Evolutionary conservation across 2,113 vertebrate genomes (phyloP).

Genomic region (Gambusia holbrooki): DNA sequence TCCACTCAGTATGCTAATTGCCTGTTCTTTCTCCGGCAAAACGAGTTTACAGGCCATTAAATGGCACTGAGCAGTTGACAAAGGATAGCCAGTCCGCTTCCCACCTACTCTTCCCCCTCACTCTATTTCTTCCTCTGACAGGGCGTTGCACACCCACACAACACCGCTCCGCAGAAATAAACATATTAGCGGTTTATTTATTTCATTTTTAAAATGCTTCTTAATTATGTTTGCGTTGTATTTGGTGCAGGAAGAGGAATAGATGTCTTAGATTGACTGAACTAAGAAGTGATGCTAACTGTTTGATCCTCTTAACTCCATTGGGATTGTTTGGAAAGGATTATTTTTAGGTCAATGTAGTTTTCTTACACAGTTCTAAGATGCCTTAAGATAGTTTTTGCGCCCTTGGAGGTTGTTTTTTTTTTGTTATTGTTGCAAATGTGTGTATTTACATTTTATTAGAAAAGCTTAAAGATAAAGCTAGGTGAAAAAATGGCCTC

Average conservation of each 20-base stretch:
- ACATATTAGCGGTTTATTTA: not conserved
- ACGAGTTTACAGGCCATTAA: slow-evolving; percentile 79
- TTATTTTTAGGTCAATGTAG: not conserved
- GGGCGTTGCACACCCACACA: slow-evolving; percentile 59
- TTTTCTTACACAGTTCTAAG: slow-evolving; percentile 13
- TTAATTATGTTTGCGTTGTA: slow-evolving; percentile 15
- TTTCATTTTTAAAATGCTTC: not conserved
- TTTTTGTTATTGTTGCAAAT: too few relatives aligned
- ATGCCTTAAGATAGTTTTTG: not conserved
- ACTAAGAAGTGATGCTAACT: slow-evolving; percentile 14
- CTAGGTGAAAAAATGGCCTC: too few relatives aligned
- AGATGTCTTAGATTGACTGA: not conserved
- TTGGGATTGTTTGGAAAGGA: not conserved
- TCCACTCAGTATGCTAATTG: slow-evolving; percentile 82
- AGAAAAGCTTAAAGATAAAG: too few relatives aligned
- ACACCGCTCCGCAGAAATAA: slow-evolving; percentile 26
- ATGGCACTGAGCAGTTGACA: slow-evolving; percentile 79
- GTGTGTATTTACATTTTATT: too few relatives aligned
- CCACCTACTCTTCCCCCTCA: slow-evolving; percentile 33
- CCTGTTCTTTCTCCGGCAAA: slow-evolving; percentile 75
- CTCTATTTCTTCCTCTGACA: slow-evolving; percentile 62
- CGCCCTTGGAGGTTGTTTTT: not conserved
- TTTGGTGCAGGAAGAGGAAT: slow-evolving; percentile 4
- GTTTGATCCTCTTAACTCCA: slow-evolving; percentile 24
- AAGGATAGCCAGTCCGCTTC: slow-evolving; percentile 68